Percentiles rank a stretch among this genome's conserved stretches.
Evolutionary conservation across 2,113 vertebrate genomes (phyloP).

Genomic region (Lophotis ruficrista): DNA sequence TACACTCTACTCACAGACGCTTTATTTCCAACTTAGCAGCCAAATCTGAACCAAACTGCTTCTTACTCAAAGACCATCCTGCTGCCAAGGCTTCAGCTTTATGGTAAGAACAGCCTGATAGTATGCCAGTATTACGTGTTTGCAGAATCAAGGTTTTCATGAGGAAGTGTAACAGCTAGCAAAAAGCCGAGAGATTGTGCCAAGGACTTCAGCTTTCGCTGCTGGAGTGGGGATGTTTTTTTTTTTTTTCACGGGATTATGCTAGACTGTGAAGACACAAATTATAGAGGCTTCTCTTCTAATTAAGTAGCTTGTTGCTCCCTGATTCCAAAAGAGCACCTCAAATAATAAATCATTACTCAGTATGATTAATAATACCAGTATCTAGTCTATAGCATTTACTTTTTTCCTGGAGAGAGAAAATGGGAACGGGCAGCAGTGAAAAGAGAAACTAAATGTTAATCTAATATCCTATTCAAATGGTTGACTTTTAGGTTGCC

Average conservation of each 20-base stretch:
- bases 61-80: neutral
- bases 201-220: neutral
- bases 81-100: neutral
- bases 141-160: neutral
- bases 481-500: neutral
- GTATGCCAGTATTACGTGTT: neutral
- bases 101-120: neutral
- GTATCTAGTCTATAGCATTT: neutral
- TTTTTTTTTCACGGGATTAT: neutral
- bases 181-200: neutral
- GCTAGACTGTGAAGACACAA: neutral
- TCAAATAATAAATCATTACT: neutral
- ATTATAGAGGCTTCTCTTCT: neutral
- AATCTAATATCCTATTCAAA: neutral
- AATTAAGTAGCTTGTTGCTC: neutral
- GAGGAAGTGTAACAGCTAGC: neutral
- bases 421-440: neutral
- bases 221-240: neutral
- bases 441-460: slow-evolving; percentile 1
- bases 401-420: neutral
- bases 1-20: neutral
- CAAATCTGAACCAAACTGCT: neutral
- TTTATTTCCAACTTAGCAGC: neutral
- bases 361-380: neutral
- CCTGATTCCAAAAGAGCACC: neutral